Base-by-base conservation (phyloP, 2,888 invertebrate species). In the Andrena flavipes region DNA sequence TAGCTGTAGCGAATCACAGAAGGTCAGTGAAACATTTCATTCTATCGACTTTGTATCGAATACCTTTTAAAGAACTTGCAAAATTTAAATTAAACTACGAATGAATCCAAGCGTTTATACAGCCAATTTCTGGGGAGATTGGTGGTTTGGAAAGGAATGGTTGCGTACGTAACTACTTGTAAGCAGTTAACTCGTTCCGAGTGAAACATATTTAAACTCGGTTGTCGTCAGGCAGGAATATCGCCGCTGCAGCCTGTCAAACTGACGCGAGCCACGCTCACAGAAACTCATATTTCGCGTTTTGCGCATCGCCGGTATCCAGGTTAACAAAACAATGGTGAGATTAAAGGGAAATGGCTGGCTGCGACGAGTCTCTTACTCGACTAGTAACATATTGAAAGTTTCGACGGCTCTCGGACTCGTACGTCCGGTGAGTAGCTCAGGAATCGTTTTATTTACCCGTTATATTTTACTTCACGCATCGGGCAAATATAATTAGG, bases 1-100 rank as follows among this genome's bases (percentile, higher is more conserved):
- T 97, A 49, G 97, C 97, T 1, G 95, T 96, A 29, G 94, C 95
- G 82, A 95, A 95, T 90, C 95, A 95, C 82, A 91, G 92, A 82
- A 95, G 95, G 97, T 97, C 94, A 95, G 93, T 92, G 20, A 13
- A 71, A 30, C 1, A 51, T 54, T 69, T 8, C 20, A 0, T 30
- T 6, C n/a, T 35, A 64, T 63, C n/a, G 13, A 6, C 10, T 4
- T 30, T 16, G 42, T 42, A 42, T 42, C 42, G 13, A 42, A 42
- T 42, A 16, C 42, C 3, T 42, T 42, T 42, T 42, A 42, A 13
- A 42, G 13, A 42, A 16, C 0, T 13, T 42, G 4, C 16, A 42
- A 42, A 16, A 13, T 51, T 20, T 20, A 51, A 51, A 54, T 23
- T 54, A 0, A 54, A 20, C 20, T 0, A 8, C 51, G 20, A 54